These are phyloP conservation scores for Drosophila formosana DNA, from an alignment of 2,888 invertebrate species.

Conservation along the genomic window DNA sequence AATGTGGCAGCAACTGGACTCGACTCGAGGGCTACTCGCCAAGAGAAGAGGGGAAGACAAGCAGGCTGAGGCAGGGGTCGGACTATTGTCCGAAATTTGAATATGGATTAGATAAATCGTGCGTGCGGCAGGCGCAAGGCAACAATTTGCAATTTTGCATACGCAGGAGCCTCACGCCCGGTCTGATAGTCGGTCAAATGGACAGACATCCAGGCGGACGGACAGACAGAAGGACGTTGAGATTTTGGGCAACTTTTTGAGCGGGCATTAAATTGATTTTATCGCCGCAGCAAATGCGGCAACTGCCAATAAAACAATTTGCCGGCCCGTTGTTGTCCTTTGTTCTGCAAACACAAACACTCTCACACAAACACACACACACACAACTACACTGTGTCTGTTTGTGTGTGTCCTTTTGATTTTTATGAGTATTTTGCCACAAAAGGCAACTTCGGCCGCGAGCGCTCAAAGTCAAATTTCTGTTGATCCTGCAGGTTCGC, in stretches of 20 bases:
- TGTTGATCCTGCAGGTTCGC: slow-evolving; percentile 30
- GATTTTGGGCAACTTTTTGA: slow-evolving; percentile 30
- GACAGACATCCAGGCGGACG: neutral
- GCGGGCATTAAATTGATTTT: slow-evolving; percentile 74
- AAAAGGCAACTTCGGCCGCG: slow-evolving; percentile 38
- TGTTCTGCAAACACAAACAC: slow-evolving; percentile 53
- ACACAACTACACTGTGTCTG: neutral
- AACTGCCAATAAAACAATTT: slow-evolving; percentile 79
- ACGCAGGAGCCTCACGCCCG: slow-evolving; percentile 63
- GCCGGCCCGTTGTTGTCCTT: slow-evolving; percentile 54
- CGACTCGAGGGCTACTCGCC: slow-evolving; percentile 14
- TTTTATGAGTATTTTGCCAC: slow-evolving; percentile 28
- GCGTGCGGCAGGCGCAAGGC: slow-evolving; percentile 60
- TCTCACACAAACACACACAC: slow-evolving; percentile 21
- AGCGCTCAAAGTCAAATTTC: slow-evolving; percentile 49
- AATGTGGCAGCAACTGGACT: slow-evolving; percentile 54
- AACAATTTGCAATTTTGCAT: slow-evolving; percentile 67
- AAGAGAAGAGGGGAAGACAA: neutral
- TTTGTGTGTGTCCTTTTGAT: slow-evolving; percentile 30
- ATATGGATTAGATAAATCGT: slow-evolving; percentile 79
- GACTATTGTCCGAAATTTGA: slow-evolving; percentile 71
- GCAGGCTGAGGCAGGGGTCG: slow-evolving; percentile 2
- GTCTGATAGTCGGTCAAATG: slow-evolving; percentile 7
- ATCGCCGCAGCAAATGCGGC: slow-evolving; percentile 72
- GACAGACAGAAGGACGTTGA: neutral